These are phyloP conservation scores for Ips typographus DNA, from an alignment of 1,140 invertebrate species.

Conservation along the genomic window DNA sequence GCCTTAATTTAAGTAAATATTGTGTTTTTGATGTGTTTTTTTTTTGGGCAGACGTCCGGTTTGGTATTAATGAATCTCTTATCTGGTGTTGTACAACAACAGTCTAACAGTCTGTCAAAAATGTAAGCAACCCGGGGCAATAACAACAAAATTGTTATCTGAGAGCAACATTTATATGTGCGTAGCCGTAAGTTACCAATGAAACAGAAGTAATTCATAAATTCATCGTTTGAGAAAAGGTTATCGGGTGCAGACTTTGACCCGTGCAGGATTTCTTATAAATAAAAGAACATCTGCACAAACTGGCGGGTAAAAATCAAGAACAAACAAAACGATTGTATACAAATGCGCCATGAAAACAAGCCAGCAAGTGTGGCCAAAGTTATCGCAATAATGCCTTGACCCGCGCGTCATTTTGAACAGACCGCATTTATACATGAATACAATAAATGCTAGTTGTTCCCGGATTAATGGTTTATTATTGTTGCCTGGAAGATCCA, in stretches of 20 bases:
- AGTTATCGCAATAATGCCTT: constrained; percentile 41
- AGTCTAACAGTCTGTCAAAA: no score
- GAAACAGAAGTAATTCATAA: no score
- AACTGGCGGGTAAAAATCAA: constrained; percentile 33
- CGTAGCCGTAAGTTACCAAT: no score
- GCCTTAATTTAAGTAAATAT: constrained; percentile 17
- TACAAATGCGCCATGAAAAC: constrained; percentile 36
- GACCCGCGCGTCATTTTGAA: constrained; percentile 47
- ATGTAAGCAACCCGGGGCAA: no score
- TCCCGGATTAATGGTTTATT: no score
- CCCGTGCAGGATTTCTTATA: constrained; percentile 10
- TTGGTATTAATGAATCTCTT: no score
- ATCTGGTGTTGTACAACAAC: no score
- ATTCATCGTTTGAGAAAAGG: neutral
- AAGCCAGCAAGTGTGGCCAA: constrained; percentile 42
- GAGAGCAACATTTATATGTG: no score
- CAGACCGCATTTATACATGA: neutral
- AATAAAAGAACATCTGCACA: constrained; percentile 32
- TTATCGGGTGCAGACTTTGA: constrained; percentile 13
- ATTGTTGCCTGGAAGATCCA: no score
- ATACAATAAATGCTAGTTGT: neutral
- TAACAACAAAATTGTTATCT: no score
- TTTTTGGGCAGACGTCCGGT: no score
- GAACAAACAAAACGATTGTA: constrained; percentile 28
- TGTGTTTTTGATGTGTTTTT: neutral